Base-by-base conservation (phyloP, 2,113 vertebrate genomes). In the Chloropsis hardwickii region DNA sequence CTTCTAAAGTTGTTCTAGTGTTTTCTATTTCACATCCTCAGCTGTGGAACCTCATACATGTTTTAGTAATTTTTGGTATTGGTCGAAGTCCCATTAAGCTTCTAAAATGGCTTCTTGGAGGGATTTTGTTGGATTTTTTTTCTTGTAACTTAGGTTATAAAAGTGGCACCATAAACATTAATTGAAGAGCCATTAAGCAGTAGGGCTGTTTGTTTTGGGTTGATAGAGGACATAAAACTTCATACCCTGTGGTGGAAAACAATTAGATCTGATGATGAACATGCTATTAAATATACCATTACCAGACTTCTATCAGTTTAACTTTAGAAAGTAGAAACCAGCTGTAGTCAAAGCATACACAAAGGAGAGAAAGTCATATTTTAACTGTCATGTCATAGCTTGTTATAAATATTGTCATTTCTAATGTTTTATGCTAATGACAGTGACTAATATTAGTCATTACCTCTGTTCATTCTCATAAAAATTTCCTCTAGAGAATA, bases 131-230 rank as follows among this genome's bases (percentile, higher is more conserved):
- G 39, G 22, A 95, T 67, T 96, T 90, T 96, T 97, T 95, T 93
- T 92, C 95, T 91, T 80, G 82, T 85, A 95, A 94, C 86, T 95
- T 90, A 88, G 69, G 37, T 81, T 95, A 35, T 97, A 95, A 95
- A 97, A 97, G 95, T 92, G 94, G 53, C 80, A 81, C 81, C 64
- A 96, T 97, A 96, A 97, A 97, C 97, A 97, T 97, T 97, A 97
- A 97, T 95, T 96, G 96, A 96, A 92, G 57, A 96, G 66, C 88
- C 92, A 95, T 96, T 97, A 96, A 95, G 92, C 86, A 96, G 74
- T 84, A 81, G 78, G 84, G 56, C 88, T 95, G 87, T 97, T 97
- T 97, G 96, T 71, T 97, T 97, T 96, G 65, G 82, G 81, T 95
- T 97, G 96, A 96, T 92, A 86, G 95, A 95, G 79, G 78, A 97